Evolutionary conservation across 2,113 vertebrate species (phyloP), one percentile per base, ranked within the genome.

Genomic region (Oncorhynchus clarkii): DNA sequence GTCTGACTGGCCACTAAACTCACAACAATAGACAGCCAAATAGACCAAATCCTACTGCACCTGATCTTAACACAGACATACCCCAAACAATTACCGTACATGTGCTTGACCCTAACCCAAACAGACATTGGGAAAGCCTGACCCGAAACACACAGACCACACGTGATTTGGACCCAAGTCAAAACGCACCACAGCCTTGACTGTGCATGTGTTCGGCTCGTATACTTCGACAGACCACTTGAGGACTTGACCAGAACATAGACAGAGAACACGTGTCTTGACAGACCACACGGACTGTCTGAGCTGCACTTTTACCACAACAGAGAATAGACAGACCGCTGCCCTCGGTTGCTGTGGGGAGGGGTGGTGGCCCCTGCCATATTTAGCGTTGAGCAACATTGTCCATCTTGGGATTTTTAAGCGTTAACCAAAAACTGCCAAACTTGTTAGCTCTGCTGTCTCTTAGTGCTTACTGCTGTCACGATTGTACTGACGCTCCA

Each of bases 191-290:
- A 26, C 39, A 49, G 34, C 59, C 18, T 2, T 22, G n/a, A 16
- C 3, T 26, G 5, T n/a, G 67, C 67, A 68, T 68, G 31, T 68
- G 67, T 34, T 68, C 0, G 18, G 2, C 67, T n/a, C 7, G 18
- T 68, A 68, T 45, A 68, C 67, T 29, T 27, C 18, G 74, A 31
- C 8, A 78, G 77, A 86, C 87, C 88, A 69, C 90, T 88, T 74
- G 83, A 83, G 74, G 84, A 73, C 86, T 51, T 45, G 69, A 85
- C 74, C 76, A 27, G 81, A 80, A 79, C 82, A 77, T 80, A 89
- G 89, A 91, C 86, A 85, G 72, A 86, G 75, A 85, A 82, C 84
- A 77, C 76, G 82, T 87, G 86, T 86, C 83, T 82, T 75, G 73
- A 39, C 77, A 74, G 75, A 89, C 88, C 90, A 60, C 88, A 87